Evolutionary conservation across 1,140 invertebrate species (phyloP).

Genomic region (Sycophila sp.): DNA sequence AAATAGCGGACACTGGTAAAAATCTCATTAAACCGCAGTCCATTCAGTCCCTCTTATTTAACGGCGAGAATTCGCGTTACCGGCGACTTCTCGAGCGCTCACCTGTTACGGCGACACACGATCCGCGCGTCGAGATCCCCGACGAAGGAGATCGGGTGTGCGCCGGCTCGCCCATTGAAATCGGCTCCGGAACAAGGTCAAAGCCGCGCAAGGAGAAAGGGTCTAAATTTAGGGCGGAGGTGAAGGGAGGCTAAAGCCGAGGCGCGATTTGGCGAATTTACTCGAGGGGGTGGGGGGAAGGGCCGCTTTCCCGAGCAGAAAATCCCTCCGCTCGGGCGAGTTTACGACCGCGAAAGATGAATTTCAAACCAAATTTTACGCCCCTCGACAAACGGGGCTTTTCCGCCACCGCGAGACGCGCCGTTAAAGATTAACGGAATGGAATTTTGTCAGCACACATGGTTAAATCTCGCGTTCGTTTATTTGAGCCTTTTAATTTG

Average conservation of each 20-base stretch:
- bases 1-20: too few species aligned
- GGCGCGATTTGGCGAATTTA: neutral
- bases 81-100: too few species aligned
- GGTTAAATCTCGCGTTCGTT: too few species aligned
- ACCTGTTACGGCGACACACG: neutral
- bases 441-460: too few species aligned
- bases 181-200: neutral
- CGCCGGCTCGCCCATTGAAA: conserved; percentile 1
- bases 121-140: neutral
- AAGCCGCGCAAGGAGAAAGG: neutral
- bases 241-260: neutral
- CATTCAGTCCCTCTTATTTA: too few species aligned
- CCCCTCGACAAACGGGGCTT: too few species aligned
- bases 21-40: too few species aligned
- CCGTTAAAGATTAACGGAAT: too few species aligned
- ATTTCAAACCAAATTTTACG: too few species aligned
- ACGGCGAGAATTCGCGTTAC: too few species aligned
- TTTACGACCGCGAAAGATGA: neutral
- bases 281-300: neutral
- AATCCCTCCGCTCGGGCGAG: neutral
- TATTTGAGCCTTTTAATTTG: too few species aligned
- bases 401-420: too few species aligned
- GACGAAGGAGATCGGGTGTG: neutral
- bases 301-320: neutral
- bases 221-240: neutral